Conservation (phyloP, 30 jellyfish, hydroid and myxozoan species). For the Mastigias papua region DNA sequence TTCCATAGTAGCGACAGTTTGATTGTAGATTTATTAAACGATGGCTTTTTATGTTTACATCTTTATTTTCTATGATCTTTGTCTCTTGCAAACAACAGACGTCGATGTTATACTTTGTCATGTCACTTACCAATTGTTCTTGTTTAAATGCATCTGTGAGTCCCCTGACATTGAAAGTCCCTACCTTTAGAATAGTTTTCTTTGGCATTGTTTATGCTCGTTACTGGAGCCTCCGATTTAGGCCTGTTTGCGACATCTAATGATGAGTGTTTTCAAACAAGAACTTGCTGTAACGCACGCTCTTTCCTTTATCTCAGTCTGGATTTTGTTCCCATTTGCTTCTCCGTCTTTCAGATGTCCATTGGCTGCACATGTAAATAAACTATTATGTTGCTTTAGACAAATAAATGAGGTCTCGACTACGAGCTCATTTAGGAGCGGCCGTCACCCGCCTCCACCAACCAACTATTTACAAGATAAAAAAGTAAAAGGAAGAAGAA, state of each 20-base stretch:
- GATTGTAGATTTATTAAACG: background rate
- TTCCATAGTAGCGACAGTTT: background rate
- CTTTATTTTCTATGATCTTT: background rate
- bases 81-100: background rate
- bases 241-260: constrained; percentile 18
- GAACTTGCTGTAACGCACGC: constrained; percentile 12
- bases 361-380: background rate
- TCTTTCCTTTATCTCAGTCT: background rate
- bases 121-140: constrained; percentile 16
- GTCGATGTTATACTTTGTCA: background rate
- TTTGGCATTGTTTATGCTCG: background rate
- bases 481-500: no score
- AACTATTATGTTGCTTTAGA: constrained; percentile 38
- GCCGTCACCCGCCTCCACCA: no score
- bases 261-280: constrained; percentile 10
- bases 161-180: constrained; percentile 36
- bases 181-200: constrained; percentile 14
- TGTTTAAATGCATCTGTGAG: constrained; percentile 11
- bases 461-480: no score
- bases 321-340: constrained; percentile 27
- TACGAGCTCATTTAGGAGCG: no score
- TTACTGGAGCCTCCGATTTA: constrained; percentile 22
- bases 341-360: constrained; percentile 22
- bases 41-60: background rate
- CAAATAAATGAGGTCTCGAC: background rate